Conservation (phyloP, 2,888 invertebrate species). For the Lamellibrachia satsuma region DNA sequence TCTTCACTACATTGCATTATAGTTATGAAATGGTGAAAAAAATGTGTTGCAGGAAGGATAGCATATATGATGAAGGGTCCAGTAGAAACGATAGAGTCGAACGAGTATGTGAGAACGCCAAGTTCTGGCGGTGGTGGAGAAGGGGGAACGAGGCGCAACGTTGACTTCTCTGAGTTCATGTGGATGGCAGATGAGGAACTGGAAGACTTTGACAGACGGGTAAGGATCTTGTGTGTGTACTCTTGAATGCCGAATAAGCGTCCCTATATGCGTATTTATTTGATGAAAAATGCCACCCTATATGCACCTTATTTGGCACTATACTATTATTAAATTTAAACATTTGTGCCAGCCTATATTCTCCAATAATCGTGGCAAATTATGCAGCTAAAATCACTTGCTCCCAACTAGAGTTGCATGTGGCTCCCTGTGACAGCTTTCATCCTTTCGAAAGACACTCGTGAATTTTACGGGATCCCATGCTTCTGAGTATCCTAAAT, state of each 20-base stretch:
- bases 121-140: background rate
- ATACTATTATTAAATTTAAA: no score
- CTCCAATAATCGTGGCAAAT: no score
- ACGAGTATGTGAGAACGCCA: background rate
- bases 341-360: no score
- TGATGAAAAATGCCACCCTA: no score
- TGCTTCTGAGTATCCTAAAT: no score
- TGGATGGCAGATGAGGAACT: slow-evolving; percentile 88
- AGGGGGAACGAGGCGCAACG: slow-evolving; percentile 17
- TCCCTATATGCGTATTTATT: background rate
- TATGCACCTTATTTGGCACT: no score
- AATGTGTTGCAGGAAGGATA: background rate
- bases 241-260: background rate
- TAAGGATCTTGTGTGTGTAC: slow-evolving; percentile 56
- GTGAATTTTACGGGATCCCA: no score
- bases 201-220: slow-evolving; percentile 91
- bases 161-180: slow-evolving; percentile 87
- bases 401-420: no score
- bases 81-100: background rate
- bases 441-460: no score
- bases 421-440: no score
- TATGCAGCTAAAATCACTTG: no score
- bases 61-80: slow-evolving; percentile 13
- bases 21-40: background rate
- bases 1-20: background rate